These are phyloP conservation scores for Vimba vimba DNA, from an alignment of 2,113 vertebrate genomes.

Conservation along the genomic window DNA sequence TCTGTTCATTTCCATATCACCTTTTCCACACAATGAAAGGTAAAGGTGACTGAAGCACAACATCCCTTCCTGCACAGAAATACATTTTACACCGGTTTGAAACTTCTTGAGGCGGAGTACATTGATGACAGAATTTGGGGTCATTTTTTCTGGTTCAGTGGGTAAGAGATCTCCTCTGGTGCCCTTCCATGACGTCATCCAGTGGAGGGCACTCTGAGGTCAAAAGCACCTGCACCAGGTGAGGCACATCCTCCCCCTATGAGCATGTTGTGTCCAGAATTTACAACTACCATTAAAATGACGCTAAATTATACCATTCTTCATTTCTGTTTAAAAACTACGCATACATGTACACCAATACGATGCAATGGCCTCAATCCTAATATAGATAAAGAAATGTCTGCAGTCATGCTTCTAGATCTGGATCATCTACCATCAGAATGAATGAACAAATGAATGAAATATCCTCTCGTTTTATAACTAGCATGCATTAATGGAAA, in stretches of 20 bases:
- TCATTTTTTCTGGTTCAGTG: neutral
- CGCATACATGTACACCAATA: neutral
- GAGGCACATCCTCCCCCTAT: neutral
- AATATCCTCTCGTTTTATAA: neutral
- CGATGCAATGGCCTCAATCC: neutral
- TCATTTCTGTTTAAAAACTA: neutral
- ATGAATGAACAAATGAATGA: neutral
- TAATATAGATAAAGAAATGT: neutral
- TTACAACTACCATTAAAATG: neutral
- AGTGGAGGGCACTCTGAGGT: constrained; percentile 61
- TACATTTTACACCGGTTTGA: neutral
- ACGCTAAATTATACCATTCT: neutral
- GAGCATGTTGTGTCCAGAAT: neutral
- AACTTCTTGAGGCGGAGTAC: neutral
- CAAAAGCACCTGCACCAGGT: constrained; percentile 52
- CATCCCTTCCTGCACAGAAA: neutral
- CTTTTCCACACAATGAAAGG: neutral
- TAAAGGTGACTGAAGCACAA: neutral
- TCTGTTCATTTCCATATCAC: neutral
- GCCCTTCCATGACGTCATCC: neutral
- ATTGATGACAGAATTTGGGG: neutral
- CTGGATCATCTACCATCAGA: neutral
- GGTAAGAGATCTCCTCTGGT: neutral
- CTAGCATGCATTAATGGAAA: neutral
- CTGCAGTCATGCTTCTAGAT: neutral